These are phyloP conservation scores for Aix galericulata DNA, from an alignment of 2,113 vertebrate genomes.

Conservation along the genomic window DNA sequence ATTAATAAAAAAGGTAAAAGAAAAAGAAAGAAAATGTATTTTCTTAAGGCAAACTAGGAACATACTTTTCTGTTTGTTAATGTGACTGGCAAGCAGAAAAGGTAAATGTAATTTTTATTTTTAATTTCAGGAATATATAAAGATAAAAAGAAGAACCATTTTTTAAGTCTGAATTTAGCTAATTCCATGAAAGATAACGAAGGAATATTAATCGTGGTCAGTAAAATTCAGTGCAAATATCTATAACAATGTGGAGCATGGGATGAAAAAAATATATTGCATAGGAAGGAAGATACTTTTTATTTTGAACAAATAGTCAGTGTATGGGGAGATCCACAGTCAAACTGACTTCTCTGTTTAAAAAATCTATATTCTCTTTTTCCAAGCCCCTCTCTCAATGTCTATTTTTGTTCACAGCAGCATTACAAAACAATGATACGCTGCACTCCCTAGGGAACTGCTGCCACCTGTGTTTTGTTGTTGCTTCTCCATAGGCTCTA, in stretches of 20 bases:
- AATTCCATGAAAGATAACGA: background rate
- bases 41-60: background rate
- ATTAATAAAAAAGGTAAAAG: background rate
- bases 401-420: background rate
- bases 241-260: background rate
- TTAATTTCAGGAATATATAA: background rate
- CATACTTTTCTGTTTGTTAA: background rate
- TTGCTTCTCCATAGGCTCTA: background rate
- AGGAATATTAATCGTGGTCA: background rate
- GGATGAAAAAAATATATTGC: background rate
- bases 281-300: background rate
- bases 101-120: background rate
- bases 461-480: background rate
- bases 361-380: rapidly evolving
- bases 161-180: background rate
- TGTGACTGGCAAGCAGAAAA: background rate
- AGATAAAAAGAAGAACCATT: background rate
- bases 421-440: background rate
- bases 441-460: background rate
- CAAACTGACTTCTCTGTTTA: background rate
- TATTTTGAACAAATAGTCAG: background rate
- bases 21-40: background rate
- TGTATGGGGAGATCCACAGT: background rate
- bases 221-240: background rate
- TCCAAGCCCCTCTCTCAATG: background rate